Conservation (phyloP, 2,797 vertebrate species). For the Leptatherina wallacei region DNA sequence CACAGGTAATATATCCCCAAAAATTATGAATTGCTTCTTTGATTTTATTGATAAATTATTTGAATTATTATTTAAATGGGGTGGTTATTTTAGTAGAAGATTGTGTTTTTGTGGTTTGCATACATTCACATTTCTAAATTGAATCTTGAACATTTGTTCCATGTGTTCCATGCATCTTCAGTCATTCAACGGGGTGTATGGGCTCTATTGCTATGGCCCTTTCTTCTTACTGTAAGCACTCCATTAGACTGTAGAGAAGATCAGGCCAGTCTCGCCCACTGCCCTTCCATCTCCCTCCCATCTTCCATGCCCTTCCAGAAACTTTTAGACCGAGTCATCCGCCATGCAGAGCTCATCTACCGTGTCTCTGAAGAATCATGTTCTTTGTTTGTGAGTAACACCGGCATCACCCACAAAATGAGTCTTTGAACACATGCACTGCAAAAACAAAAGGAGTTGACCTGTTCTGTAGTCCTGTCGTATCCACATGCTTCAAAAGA, state of each 20-base stretch:
- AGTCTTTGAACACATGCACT: slow-evolving; percentile 4
- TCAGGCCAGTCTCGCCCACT: slow-evolving; percentile 57
- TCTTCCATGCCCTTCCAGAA: too few relatives aligned
- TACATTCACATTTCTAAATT: not conserved
- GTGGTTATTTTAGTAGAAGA: not conserved
- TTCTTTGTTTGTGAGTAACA: slow-evolving; percentile 81
- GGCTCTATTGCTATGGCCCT: slow-evolving; percentile 63
- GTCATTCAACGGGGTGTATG: slow-evolving; percentile 60
- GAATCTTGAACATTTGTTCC: not conserved
- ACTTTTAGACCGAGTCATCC: slow-evolving; percentile 83
- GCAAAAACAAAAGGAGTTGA: not conserved
- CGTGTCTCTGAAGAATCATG: slow-evolving; percentile 81
- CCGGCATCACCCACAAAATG: not conserved
- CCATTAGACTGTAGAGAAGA: slow-evolving; percentile 78
- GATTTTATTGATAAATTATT: not conserved
- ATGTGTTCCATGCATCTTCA: slow-evolving; percentile 37
- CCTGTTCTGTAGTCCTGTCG: not conserved
- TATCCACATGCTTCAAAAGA: slow-evolving; percentile 1
- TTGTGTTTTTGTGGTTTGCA: not conserved
- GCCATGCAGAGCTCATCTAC: slow-evolving; percentile 84
- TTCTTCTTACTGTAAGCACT: slow-evolving; percentile 44
- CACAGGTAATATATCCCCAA: slow-evolving; percentile 60
- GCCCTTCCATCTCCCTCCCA: slow-evolving; percentile 81
- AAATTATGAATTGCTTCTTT: not conserved
- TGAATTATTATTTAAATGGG: not conserved